Conservation (phyloP, 2,113 vertebrate genomes). For the Lophochroa leadbeateri region DNA sequence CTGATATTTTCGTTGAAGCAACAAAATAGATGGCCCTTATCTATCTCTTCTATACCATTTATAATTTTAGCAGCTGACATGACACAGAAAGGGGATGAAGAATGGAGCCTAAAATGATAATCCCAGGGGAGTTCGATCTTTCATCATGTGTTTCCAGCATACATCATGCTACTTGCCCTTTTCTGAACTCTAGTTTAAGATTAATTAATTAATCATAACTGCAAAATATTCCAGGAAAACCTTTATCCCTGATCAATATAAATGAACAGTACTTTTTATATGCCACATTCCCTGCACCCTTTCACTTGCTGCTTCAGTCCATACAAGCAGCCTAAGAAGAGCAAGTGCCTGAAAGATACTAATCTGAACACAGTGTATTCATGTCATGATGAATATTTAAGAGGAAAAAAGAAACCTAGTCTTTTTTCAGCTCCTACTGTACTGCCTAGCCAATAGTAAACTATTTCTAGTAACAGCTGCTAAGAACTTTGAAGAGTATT, state of each 20-base stretch:
- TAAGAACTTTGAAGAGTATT: conserved; percentile 63
- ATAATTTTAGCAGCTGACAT: background rate
- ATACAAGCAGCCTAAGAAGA: background rate
- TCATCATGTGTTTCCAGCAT: background rate
- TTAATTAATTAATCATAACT: background rate
- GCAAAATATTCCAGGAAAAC: background rate
- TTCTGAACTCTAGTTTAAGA: background rate
- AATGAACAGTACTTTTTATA: background rate
- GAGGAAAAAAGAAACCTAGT: background rate
- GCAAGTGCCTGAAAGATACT: background rate
- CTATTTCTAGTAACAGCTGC: conserved; percentile 61
- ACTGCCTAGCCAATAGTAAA: conserved; percentile 54
- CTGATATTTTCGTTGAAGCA: background rate
- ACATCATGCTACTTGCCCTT: background rate
- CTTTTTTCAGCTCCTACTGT: conserved; percentile 18
- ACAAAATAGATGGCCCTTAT: background rate
- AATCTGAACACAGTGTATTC: background rate
- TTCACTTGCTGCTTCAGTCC: background rate
- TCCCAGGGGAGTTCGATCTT: background rate
- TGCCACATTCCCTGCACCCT: background rate
- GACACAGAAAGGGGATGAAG: background rate
- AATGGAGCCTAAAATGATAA: background rate
- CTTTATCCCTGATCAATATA: background rate
- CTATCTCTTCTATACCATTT: background rate
- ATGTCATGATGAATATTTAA: background rate